Base-by-base conservation (phyloP, 2,113 vertebrate species). In the Patagioenas fasciata region DNA sequence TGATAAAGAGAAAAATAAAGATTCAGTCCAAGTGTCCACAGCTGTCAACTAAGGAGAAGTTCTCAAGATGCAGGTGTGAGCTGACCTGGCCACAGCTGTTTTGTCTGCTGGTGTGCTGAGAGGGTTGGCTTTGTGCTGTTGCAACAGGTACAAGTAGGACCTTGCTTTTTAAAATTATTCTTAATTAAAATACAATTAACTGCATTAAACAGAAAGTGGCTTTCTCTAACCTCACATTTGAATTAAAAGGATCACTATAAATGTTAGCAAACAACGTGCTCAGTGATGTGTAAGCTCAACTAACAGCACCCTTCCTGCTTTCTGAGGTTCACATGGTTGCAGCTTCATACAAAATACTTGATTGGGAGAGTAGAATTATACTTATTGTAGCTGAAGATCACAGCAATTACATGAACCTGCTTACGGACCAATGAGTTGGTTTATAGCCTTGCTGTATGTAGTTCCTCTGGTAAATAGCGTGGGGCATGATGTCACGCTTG, bases 401-500 rank as follows among this genome's bases (percentile, higher is more conserved):
- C 74, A 24, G 8, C 62, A 16, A 3, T 38, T 11, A 15, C 70
- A 10, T 10, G 16, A 50, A 69, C 34, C 13, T 28, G 4, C 2
- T 26, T 38, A 5, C 0, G 0, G 78, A 20, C 50, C 6, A 80
- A 11, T 47, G 66, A 61, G 85, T 48, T 57, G 13, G 6, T 57
- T 77, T 29, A 15, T 62, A 89, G 88, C 85, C 61, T 79, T 15
- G 0, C 69, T 31, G 13, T 14, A 5, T 42, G 92, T 3, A 54
- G 65, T 2, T 89, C 53, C 91, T 69, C 65, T 89, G 75, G 73
- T 96, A 81, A 95, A 92, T 44, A 80, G 65, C 0, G 21, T 7
- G 57, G 72, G 67, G 14, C 82, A 93, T 92, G 92, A 93, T 87
- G 92, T 96, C 92, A 96, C 70, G 4, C 73, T 54, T 74, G 85